Evolutionary conservation across 2,797 vertebrate species (phyloP), one percentile per base, ranked within the genome.

Genomic region (Microcaecilia unicolor): DNA sequence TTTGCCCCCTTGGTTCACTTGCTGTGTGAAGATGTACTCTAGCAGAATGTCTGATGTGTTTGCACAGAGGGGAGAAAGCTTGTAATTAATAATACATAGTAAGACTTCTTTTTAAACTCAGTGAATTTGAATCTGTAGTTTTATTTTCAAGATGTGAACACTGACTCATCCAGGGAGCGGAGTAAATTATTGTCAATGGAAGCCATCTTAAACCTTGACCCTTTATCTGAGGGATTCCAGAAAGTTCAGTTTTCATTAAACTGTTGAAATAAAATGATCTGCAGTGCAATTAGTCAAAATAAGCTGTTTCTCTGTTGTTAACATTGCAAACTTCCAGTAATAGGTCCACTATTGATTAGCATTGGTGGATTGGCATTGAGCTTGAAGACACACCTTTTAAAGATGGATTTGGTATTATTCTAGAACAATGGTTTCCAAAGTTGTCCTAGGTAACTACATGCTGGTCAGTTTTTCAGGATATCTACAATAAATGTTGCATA

Each of bases 171-270:
- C n/a, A n/a, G n/a, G n/a, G n/a, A n/a, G n/a, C 28, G 52, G 55
- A 46, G 44, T 46, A 53, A 55, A 58, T 60, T 57, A 67, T 46
- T 54, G 41, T 51, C 44, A 53, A 35, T 36, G 46, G 52, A 55
- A 50, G 41, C 50, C 55, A 50, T 42, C 34, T 50, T 44, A 45
- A 60, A 59, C 48, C 44, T 67, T 59, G 48, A 48, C 55, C 41
- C 44, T 69, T n/a, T 52, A 40, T 61, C 52, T 64, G 48, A 48
- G 48, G 34, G 24, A 51, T 53, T 51, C 55, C 48, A 53, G 55
- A 55, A 57, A 16, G 2, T 0, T 1, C 4, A 2, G 23, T 24
- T 44, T n/a, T n/a, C n/a, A n/a, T n/a, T n/a, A n/a, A n/a, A n/a
- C n/a, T 56, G 47, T 43, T 44, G 41, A 45, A 64, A 35, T 34